These are phyloP conservation scores for Lasioglossum morio DNA, from an alignment of 2,888 invertebrate genomes.

Conservation along the genomic window DNA sequence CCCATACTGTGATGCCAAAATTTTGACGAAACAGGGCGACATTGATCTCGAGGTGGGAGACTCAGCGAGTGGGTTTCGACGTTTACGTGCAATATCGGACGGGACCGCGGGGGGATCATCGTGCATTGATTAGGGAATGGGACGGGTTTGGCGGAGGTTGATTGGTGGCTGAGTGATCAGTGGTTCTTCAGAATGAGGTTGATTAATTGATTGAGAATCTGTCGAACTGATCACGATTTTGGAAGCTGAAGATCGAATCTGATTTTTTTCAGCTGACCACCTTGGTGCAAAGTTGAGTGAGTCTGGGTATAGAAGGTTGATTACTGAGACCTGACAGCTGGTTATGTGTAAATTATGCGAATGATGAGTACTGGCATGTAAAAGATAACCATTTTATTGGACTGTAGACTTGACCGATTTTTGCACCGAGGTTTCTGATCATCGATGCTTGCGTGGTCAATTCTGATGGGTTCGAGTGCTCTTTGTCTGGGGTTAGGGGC, in stretches of 20 bases:
- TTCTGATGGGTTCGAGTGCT: neutral
- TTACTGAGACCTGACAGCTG: neutral
- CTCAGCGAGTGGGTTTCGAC: conserved; percentile 33
- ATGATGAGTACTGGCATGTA: neutral
- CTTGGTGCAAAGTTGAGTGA: neutral
- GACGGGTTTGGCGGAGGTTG: neutral
- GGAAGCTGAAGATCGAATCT: neutral
- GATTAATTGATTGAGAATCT: neutral
- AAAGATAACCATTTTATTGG: neutral
- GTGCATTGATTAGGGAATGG: neutral
- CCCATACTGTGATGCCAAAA: conserved; percentile 81
- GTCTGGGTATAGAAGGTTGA: neutral
- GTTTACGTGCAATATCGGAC: conserved; percentile 67
- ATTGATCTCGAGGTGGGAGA: conserved; percentile 61
- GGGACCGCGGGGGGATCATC: conserved; percentile 17
- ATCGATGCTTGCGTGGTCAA: neutral
- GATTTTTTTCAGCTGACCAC: neutral
- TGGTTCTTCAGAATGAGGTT: neutral
- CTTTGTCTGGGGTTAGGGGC: neutral
- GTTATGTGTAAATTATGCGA: neutral
- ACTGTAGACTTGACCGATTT: neutral
- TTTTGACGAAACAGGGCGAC: conserved; percentile 61
- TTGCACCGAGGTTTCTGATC: neutral
- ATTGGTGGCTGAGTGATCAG: neutral
- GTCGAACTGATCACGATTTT: neutral